Base-by-base conservation (phyloP, 2,113 vertebrate genomes). In the Zosterops pallidus region DNA sequence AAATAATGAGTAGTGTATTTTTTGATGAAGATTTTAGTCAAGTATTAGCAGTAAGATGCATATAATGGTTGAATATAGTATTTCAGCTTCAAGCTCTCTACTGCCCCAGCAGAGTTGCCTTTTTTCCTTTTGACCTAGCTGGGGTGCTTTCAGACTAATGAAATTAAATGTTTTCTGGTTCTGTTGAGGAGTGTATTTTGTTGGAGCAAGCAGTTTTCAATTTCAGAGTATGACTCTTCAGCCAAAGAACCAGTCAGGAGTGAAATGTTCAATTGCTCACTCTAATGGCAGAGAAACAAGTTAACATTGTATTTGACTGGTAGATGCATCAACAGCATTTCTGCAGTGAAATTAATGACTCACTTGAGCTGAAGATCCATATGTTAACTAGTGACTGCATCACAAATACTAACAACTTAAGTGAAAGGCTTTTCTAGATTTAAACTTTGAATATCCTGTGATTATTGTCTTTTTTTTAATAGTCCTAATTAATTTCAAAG, bases 291-390 rank as follows among this genome's bases (percentile, higher is more conserved):
- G 86, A 93, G 85, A 84, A 90, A 52, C 68, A 96, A 90, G 86
- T 94, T 91, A 95, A 94, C 72, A 65, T 95, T 94, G 93, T 92
- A 97, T 97, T 92, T 97, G 95, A 95, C 92, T 97, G 83, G 83
- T 88, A 94, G 92, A 91, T 94, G 83, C 94, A 94, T 96, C 94
- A 97, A 72, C 92, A 94, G 95, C 94, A 94, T 87, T 97, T 95
- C 88, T 94, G 74, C 55, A 77, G 94, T 83, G 81, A 95, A 97
- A 96, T 94, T 93, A 96, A 95, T 93, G 94, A 91, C 81, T 96
- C 52, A 84, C 89, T 96, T 96, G 85, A 93, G 82, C 91, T 88
- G 83, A 85, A 88, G 91, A 96, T 96, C 97, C 88, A 96, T 97
- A 94, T 91, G 95, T 95, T 96, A 94, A 89, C 85, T 87, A 82